Evolutionary conservation across 2,113 vertebrate genomes (phyloP).

Genomic region (Gnathonemus longibarbis): DNA sequence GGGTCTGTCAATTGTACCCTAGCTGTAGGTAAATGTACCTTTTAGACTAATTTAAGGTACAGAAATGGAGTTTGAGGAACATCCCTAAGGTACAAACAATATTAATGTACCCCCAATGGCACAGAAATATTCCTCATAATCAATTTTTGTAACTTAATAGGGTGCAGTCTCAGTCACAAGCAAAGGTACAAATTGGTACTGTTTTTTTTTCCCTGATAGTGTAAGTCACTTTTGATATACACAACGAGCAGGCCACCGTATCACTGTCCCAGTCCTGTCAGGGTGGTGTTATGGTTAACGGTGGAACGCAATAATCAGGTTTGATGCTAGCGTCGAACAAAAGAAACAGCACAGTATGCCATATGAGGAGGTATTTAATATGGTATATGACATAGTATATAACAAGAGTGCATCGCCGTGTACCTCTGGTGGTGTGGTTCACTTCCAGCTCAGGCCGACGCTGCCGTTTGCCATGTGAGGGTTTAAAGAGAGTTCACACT

Average conservation of each 20-base stretch:
- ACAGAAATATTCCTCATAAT: not conserved
- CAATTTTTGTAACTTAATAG: not conserved
- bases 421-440: not conserved
- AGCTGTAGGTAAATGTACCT: not conserved
- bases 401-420: not conserved
- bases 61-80: not conserved
- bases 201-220: not conserved
- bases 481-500: conserved; percentile 48
- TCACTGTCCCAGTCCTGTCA: not conserved
- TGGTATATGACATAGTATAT: not conserved
- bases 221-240: not conserved
- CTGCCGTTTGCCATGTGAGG: conserved; percentile 24
- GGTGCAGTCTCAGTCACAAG: not conserved
- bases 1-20: not conserved
- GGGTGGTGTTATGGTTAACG: not conserved
- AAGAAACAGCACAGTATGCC: not conserved
- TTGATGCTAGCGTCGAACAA: not conserved
- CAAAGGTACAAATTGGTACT: not conserved
- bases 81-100: not conserved
- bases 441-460: not conserved
- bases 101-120: not conserved
- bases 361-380: not conserved
- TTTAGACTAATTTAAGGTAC: not conserved
- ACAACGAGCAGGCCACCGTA: not conserved
- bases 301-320: not conserved